Percentiles rank a stretch among this genome's conserved stretches.
Evolutionary conservation across 2,888 invertebrate genomes (phyloP).

Genomic region (Cheilosia vulpina): DNA sequence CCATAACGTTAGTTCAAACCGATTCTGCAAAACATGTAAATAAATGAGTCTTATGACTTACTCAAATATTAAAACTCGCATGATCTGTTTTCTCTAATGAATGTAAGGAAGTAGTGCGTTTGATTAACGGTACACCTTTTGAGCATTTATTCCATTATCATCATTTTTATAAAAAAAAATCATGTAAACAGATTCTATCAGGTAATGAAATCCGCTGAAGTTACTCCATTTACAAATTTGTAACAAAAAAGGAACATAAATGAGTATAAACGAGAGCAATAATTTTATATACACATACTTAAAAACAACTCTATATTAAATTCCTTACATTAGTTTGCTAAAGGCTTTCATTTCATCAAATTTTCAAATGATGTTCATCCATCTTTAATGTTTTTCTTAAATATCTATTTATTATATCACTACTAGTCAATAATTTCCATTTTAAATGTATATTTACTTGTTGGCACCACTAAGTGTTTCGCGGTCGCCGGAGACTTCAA

Average conservation of each 20-base stretch:
- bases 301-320: neutral
- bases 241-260: slow-evolving; percentile 42
- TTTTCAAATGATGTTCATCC: slow-evolving; percentile 26
- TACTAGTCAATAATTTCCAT: slow-evolving; percentile 86
- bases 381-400: slow-evolving; percentile 15
- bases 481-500: slow-evolving; percentile 78
- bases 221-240: slow-evolving; percentile 43
- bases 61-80: neutral
- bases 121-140: slow-evolving; percentile 33
- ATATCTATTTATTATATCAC: slow-evolving; percentile 66
- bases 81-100: neutral
- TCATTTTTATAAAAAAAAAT: slow-evolving; percentile 11
- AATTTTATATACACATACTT: slow-evolving; percentile 20
- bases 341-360: no score
- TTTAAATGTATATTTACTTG: slow-evolving; percentile 84
- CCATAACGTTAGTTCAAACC: neutral
- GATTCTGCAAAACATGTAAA: slow-evolving; percentile 16
- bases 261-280: slow-evolving; percentile 10
- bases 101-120: slow-evolving; percentile 14
- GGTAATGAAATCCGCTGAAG: slow-evolving; percentile 32
- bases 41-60: neutral
- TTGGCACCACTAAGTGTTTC: slow-evolving; percentile 82
- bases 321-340: no score
- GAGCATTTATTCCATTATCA: slow-evolving; percentile 34
- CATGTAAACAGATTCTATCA: neutral